Base-by-base conservation (phyloP, 1,140 invertebrate species). In the Heliconius nattereri region DNA sequence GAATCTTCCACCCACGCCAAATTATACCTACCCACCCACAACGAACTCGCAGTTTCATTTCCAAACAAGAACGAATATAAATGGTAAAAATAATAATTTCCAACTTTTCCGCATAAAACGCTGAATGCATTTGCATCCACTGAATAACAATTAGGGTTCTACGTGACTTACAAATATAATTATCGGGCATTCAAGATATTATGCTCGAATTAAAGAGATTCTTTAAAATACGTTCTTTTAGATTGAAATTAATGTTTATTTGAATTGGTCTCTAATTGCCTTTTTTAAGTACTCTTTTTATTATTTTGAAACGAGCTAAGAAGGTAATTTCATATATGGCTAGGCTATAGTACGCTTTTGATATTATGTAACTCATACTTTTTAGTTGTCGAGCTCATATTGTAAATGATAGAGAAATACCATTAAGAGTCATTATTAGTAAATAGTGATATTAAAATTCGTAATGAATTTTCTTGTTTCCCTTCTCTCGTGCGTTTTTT, bases 141-240 rank as follows among this genome's bases (percentile, higher is more conserved):
- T 78, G 76, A 78, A 75, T 75, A 45, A 75, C 40, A 71, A 75
- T 81, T 71, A 81, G 60, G 73, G 60, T 54, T 76, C 71, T 76
- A 80, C 76, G 80, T 78, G 80, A 75, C 79, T 76, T 76, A 76
- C 72, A 81, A 81, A 81, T 66, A 66, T 81, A 78, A 81, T 81
- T 78, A 81, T 78, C 76, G 72, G 60, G 23, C 23, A 29, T 66
- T 66, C 60, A 66, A 66, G 60, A 66, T 29, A 26, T 60, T 60
- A 60, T 60, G 60, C 26, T 29, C 60, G 26, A 66, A 66, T 66
- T 66, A 29, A 66, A 52, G 26, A 66, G 23, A 66, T 66, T 66
- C n/a, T 76, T 70, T 70, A 71, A 76, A 70, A 45, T 32, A 71
- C 35, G 13, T 16, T 37, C 57, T 66, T 66, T 66, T 66, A 29